Conservation (phyloP, 2,113 vertebrate genomes). For the Muntiacus reevesi region DNA sequence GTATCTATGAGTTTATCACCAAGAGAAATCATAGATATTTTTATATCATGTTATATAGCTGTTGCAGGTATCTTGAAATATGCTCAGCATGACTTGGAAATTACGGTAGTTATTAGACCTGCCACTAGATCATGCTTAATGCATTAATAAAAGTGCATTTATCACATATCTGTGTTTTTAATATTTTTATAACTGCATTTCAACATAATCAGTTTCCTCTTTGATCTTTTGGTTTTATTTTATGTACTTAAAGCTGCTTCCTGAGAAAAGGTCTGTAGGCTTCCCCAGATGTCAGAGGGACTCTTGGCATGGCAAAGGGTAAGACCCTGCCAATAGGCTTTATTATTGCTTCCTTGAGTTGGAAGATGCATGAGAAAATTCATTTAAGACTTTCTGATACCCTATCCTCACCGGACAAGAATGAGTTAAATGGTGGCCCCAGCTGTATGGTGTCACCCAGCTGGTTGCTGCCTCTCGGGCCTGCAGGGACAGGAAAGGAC, state of each 20-base stretch:
- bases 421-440: not conserved
- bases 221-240: conserved; percentile 33
- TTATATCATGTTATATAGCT: not conserved
- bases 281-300: not conserved
- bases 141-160: conserved; percentile 50
- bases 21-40: conserved; percentile 44
- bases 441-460: not conserved
- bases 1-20: conserved; percentile 16
- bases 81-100: conserved; percentile 36
- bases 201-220: conserved; percentile 23
- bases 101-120: conserved; percentile 50
- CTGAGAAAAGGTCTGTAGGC: not conserved
- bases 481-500: not conserved
- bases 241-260: not conserved
- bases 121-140: conserved; percentile 50
- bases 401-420: not conserved
- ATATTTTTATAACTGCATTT: conserved; percentile 50
- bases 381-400: not conserved
- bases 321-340: not conserved
- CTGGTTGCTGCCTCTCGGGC: not conserved
- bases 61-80: conserved; percentile 50
- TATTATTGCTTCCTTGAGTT: not conserved
- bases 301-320: not conserved
- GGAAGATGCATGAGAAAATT: not conserved
- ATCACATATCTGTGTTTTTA: conserved; percentile 32